These are phyloP conservation scores for Kryphioiulus occultus DNA, from an alignment of 2,888 invertebrate genomes.

Conservation along the genomic window DNA sequence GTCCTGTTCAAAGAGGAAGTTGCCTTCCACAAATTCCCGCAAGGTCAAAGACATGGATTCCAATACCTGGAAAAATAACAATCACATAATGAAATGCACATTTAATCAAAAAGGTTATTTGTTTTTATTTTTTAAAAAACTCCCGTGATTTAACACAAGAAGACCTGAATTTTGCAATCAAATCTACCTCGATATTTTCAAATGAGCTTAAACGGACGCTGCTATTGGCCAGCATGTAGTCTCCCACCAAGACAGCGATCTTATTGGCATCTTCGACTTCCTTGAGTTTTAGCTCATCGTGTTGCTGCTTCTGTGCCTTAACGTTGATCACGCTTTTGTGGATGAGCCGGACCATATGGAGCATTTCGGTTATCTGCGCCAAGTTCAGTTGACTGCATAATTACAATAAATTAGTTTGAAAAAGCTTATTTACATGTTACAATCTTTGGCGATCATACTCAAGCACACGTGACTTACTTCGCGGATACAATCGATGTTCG, in stretches of 20 bases:
- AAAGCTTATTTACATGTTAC: neutral
- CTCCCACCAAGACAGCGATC: conserved; percentile 90
- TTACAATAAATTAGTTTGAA: neutral
- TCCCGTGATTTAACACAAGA: too few species aligned
- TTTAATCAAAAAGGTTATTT: too few species aligned
- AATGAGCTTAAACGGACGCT: conserved; percentile 75
- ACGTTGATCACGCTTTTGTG: conserved; percentile 89
- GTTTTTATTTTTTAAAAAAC: too few species aligned
- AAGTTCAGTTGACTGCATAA: conserved; percentile 78
- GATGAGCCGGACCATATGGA: conserved; percentile 88
- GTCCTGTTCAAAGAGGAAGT: conserved; percentile 85
- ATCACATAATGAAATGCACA: neutral
- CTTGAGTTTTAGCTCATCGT: conserved; percentile 68
- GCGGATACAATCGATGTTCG: conserved; percentile 63
- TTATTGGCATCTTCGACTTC: conserved; percentile 96
- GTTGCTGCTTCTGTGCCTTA: conserved; percentile 63
- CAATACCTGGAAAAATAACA: neutral
- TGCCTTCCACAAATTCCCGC: conserved; percentile 86
- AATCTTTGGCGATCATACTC: neutral
- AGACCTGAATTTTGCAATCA: too few species aligned
- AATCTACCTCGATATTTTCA: conserved; percentile 59
- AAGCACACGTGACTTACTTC: neutral
- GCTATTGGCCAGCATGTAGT: conserved; percentile 86
- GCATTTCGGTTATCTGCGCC: conserved; percentile 97
- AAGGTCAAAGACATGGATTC: conserved; percentile 68